Evolutionary conservation across 2,888 invertebrate species (phyloP).

Genomic region (Leptinotarsa haldemani): DNA sequence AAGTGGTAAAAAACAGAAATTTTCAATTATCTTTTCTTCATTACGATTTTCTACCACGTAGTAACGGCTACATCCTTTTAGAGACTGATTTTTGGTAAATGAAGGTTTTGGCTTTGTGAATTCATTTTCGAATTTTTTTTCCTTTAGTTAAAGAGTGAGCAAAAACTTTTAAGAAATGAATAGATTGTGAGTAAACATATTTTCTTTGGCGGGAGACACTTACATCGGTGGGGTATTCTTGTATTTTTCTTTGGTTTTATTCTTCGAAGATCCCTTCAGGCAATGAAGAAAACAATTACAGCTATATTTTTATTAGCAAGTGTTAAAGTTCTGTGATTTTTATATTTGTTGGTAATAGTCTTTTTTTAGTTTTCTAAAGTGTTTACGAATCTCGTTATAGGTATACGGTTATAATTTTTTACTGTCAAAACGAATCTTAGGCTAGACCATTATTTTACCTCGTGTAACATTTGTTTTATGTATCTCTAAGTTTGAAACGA

Average conservation of each 20-base stretch:
- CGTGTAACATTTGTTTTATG: conserved; percentile 22
- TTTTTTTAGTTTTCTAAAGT: conserved; percentile 36
- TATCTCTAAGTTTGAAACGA: conserved; percentile 10
- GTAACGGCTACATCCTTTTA: no score
- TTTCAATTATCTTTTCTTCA: no score
- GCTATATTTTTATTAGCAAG: conserved; percentile 18
- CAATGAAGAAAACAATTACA: neutral
- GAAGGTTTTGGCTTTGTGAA: no score
- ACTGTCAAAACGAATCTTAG: conserved; percentile 5
- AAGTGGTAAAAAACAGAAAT: no score
- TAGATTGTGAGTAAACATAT: no score
- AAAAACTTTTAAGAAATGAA: no score
- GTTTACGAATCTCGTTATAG: conserved; percentile 42
- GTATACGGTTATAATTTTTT: conserved; percentile 4
- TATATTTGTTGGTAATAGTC: conserved; percentile 31
- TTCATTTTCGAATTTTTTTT: no score
- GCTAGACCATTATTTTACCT: conserved; percentile 25
- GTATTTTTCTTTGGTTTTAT: neutral
- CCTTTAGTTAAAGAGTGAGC: no score
- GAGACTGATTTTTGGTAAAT: no score
- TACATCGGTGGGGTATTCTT: no score
- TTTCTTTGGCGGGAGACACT: no score
- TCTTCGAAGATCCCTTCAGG: neutral
- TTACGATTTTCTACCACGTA: no score
- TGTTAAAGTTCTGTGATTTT: conserved; percentile 38